These are phyloP conservation scores for Trachelus tabidus DNA, from an alignment of 2,888 invertebrate genomes.

Conservation along the genomic window DNA sequence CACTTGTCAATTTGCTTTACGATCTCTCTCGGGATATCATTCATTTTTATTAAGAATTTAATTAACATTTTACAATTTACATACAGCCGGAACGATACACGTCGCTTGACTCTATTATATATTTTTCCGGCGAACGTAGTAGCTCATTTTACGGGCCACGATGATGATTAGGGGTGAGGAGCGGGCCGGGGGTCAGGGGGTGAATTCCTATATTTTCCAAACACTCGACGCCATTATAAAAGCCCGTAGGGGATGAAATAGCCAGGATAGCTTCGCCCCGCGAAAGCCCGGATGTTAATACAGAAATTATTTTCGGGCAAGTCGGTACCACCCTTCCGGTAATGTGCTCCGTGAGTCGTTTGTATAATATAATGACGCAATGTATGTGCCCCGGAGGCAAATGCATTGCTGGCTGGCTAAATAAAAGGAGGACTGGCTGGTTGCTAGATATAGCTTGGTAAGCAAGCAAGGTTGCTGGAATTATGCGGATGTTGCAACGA, in stretches of 20 bases:
- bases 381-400: constrained; percentile 28
- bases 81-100: background rate
- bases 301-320: background rate
- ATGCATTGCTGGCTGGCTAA: background rate
- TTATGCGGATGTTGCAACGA: background rate
- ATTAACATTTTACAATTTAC: background rate
- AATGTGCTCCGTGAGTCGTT: constrained; percentile 15
- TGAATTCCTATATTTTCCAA: background rate
- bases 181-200: too few relatives aligned
- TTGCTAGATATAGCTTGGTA: background rate
- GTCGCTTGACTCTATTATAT: background rate
- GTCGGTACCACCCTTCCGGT: background rate
- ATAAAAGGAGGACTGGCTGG: background rate
- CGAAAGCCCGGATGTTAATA: background rate
- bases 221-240: background rate
- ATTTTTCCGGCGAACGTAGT: background rate
- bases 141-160: background rate
- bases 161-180: too few relatives aligned
- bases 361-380: constrained; percentile 42
- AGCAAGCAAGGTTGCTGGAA: background rate
- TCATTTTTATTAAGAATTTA: background rate
- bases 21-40: background rate
- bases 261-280: background rate
- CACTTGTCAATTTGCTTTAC: background rate
- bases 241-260: background rate